phyloP scores from a whole-genome alignment of 2,113 vertebrate species.

The Ginglymostoma cirratum region DNA sequence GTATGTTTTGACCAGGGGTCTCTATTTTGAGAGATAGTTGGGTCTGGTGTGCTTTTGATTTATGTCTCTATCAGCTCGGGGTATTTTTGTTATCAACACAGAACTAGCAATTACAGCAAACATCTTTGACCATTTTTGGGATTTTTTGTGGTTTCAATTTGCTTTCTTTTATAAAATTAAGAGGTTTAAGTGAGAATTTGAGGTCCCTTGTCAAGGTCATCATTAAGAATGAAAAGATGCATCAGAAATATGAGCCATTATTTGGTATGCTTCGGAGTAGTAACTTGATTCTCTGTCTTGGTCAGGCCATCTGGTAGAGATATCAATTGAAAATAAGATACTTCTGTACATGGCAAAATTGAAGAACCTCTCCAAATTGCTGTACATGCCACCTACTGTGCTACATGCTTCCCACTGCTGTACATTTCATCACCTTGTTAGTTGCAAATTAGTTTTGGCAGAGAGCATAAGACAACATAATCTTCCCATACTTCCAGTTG shows the following conservation, averaged over 20 bases:
- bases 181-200: neutral
- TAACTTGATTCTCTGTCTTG: neutral
- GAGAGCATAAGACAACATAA: neutral
- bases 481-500: neutral
- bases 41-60: neutral
- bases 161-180: neutral
- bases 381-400: conserved; percentile 9
- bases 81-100: neutral
- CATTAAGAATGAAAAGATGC: neutral
- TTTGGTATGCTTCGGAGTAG: neutral
- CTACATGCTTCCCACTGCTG: conserved; percentile 6
- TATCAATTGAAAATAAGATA: neutral
- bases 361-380: conserved; percentile 9
- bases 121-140: too few relatives aligned
- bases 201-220: neutral
- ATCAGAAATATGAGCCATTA: neutral
- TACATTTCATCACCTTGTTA: neutral
- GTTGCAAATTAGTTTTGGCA: conserved; percentile 27
- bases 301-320: neutral
- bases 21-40: neutral
- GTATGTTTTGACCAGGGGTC: neutral
- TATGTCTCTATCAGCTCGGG: neutral
- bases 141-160: neutral
- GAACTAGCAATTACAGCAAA: neutral
- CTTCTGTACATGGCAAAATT: neutral